These are phyloP conservation scores for Manis crassicaudata DNA, from an alignment of 2,797 vertebrate genomes.

Conservation along the genomic window DNA sequence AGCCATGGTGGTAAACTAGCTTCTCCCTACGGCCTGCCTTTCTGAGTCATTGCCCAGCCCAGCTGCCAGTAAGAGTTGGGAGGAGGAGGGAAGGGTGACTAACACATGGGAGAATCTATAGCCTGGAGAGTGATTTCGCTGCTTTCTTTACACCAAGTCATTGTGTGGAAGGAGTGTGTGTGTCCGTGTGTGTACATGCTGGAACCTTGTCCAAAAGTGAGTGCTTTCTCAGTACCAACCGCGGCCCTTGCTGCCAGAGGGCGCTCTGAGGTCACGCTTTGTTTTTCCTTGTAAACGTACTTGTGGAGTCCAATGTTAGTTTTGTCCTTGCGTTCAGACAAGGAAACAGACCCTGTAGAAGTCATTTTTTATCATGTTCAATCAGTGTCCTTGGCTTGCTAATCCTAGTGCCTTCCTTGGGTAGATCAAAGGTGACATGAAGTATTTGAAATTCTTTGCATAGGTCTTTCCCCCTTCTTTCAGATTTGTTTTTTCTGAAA, in stretches of 20 bases:
- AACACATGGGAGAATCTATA: slow-evolving; percentile 45
- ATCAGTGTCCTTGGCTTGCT: background rate
- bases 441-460: background rate
- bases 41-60: slow-evolving; percentile 63
- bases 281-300: background rate
- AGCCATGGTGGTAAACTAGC: background rate
- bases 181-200: background rate
- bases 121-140: slow-evolving; percentile 32
- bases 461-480: background rate
- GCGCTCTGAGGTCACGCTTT: background rate
- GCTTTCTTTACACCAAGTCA: background rate
- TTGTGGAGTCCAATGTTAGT: background rate
- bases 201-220: background rate
- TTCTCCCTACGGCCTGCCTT: background rate
- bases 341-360: slow-evolving; percentile 5
- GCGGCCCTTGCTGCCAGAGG: background rate
- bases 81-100: slow-evolving; percentile 35
- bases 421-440: background rate
- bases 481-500: slow-evolving; percentile 13
- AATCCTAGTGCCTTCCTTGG: background rate
- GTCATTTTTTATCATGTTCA: slow-evolving; percentile 31
- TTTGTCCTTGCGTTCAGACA: background rate
- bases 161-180: background rate
- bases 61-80: slow-evolving; percentile 41
- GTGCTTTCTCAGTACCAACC: background rate